phyloP scores from a whole-genome alignment of 2,888 invertebrate genomes.

The Drosophila infuscata region DNA sequence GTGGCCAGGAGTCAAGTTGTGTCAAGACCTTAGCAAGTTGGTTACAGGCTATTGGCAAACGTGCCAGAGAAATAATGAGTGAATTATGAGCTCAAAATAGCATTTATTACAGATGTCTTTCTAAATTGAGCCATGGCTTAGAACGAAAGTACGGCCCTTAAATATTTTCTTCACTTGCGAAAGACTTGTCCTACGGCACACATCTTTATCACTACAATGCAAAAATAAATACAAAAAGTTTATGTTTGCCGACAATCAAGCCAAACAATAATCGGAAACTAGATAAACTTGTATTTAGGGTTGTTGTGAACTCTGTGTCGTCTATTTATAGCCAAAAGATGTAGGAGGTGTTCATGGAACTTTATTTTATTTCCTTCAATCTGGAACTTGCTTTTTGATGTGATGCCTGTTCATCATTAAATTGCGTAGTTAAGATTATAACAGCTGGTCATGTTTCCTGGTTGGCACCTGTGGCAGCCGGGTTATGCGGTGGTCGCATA shows the following conservation, averaged over 20 bases:
- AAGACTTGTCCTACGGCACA: constrained; percentile 37
- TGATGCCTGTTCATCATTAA: constrained; percentile 3
- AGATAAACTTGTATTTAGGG: not conserved
- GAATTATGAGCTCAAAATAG: constrained; percentile 51
- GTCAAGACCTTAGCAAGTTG: constrained; percentile 4
- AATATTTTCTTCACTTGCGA: not conserved
- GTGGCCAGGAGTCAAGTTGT: constrained; percentile 20
- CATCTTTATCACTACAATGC: constrained; percentile 14
- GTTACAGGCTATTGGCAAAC: constrained; percentile 37
- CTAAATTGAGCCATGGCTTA: constrained; percentile 11
- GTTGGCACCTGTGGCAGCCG: constrained; percentile 23
- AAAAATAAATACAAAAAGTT: constrained; percentile 46
- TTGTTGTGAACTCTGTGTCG: constrained; percentile 7
- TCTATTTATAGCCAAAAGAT: constrained; percentile 60
- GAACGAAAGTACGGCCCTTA: not conserved
- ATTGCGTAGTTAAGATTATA: constrained; percentile 31
- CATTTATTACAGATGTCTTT: constrained; percentile 33
- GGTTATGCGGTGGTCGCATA: not conserved
- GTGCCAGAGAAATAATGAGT: constrained; percentile 60
- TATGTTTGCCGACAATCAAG: constrained; percentile 34
- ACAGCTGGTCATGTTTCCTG: constrained; percentile 8
- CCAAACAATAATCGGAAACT: constrained; percentile 9
- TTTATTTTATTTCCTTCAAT: constrained; percentile 2
- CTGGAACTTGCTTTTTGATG: not conserved
- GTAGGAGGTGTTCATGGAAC: constrained; percentile 18